phyloP scores from a whole-genome alignment of 2,888 invertebrate genomes.

The Elmis aenea region DNA sequence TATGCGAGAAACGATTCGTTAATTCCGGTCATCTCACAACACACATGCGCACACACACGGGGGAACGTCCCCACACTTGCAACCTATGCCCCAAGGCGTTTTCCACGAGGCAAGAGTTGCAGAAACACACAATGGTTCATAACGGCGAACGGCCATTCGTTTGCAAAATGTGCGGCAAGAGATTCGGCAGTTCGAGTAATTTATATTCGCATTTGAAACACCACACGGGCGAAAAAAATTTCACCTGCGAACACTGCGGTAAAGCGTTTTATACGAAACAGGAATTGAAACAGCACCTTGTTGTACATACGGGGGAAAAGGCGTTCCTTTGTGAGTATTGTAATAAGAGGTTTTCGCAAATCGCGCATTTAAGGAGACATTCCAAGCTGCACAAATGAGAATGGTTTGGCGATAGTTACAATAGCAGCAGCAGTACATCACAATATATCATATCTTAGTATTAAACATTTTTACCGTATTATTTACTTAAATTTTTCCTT shows the following conservation, averaged over 20 bases:
- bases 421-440: too few relatives aligned
- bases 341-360: constrained; percentile 34
- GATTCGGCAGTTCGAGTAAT: constrained; percentile 35
- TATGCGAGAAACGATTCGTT: constrained; percentile 36
- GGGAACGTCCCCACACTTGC: constrained; percentile 32
- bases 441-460: too few relatives aligned
- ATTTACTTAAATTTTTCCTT: too few relatives aligned
- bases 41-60: constrained; percentile 36
- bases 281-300: constrained; percentile 34
- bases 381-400: constrained; percentile 32
- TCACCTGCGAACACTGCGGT: constrained; percentile 35
- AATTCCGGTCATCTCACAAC: constrained; percentile 37
- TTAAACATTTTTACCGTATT: too few relatives aligned
- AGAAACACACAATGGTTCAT: constrained; percentile 37
- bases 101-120: constrained; percentile 33
- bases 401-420: too few relatives aligned
- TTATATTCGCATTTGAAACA: constrained; percentile 34
- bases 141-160: constrained; percentile 36
- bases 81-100: constrained; percentile 34
- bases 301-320: constrained; percentile 35
- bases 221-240: constrained; percentile 36
- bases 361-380: constrained; percentile 33
- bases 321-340: constrained; percentile 33
- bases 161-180: constrained; percentile 34
- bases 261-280: constrained; percentile 36